Conservation (phyloP, 2,888 invertebrate genomes). For the Drosophila paracracens region DNA sequence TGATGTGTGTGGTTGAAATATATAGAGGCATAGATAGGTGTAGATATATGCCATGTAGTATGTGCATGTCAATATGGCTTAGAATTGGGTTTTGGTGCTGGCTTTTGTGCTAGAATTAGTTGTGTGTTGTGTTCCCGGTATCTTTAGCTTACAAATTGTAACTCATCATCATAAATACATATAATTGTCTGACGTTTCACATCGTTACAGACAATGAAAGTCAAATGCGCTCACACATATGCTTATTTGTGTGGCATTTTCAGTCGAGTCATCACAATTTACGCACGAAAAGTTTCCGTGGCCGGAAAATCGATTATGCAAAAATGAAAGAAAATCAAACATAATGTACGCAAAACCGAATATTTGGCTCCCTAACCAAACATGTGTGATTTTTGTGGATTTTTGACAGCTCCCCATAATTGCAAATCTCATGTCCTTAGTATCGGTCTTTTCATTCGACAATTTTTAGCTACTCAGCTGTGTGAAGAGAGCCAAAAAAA, state of each 20-base stretch:
- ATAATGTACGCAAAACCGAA: constrained; percentile 26
- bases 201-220: constrained; percentile 56
- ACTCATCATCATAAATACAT: constrained; percentile 67
- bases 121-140: constrained; percentile 15
- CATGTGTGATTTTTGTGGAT: constrained; percentile 8
- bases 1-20: constrained; percentile 25
- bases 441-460: constrained; percentile 19
- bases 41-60: neutral
- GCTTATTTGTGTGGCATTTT: constrained; percentile 62
- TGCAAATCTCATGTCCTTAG: constrained; percentile 43
- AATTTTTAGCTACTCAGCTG: constrained; percentile 41
- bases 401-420: constrained; percentile 34
- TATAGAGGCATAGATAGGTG: constrained; percentile 4
- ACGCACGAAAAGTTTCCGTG: constrained; percentile 27
- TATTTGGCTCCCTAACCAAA: constrained; percentile 32
- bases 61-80: constrained; percentile 40
- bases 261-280: constrained; percentile 56
- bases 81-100: constrained; percentile 6
- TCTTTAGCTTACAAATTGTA: constrained; percentile 52
- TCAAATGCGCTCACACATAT: constrained; percentile 30
- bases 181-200: constrained; percentile 64
- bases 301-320: constrained; percentile 74
- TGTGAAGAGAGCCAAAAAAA: constrained; percentile 10
- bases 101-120: constrained; percentile 30
- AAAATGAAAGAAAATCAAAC: constrained; percentile 58